phyloP scores from a whole-genome alignment of 1,140 invertebrate genomes.

The Globodera ellingtonae region DNA sequence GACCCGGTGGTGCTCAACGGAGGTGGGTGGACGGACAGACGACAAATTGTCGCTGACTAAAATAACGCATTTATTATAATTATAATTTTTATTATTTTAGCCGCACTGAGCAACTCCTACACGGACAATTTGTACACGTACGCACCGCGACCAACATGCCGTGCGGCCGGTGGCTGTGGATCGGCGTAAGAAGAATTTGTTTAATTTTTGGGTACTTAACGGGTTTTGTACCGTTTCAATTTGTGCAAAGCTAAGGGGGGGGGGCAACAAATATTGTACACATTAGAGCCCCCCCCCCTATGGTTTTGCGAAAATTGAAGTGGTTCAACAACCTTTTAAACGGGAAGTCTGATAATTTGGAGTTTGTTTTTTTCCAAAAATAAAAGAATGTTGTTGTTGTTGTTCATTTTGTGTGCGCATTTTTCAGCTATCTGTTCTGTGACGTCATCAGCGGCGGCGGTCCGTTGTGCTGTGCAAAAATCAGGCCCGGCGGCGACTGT shows the following conservation, averaged over 20 bases:
- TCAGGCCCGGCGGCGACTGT: neutral
- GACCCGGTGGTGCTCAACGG: neutral
- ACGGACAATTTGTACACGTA: conserved; percentile 62
- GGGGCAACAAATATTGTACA: no score
- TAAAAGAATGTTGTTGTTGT: no score
- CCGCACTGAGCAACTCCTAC: conserved; percentile 60
- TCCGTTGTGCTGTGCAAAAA: neutral
- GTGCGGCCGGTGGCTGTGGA: conserved; percentile 42
- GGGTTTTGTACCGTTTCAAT: no score
- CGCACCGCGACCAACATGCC: conserved; percentile 57
- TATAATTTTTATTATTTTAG: conserved; percentile 21
- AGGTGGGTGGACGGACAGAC: conserved; percentile 13
- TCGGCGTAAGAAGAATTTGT: conserved; percentile 38
- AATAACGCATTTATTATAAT: conserved; percentile 21
- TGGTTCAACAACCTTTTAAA: no score
- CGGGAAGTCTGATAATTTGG: no score
- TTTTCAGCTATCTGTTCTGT: neutral
- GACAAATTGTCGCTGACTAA: no score
- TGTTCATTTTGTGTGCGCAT: no score
- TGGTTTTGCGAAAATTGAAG: no score
- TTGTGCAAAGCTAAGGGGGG: no score
- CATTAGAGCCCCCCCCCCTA: no score
- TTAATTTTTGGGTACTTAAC: no score
- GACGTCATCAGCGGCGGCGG: neutral
- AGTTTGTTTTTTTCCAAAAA: no score